Percentiles rank a stretch among this genome's conserved stretches.
phyloP scores from a whole-genome alignment of 2,113 vertebrate species.

The Syngnathus floridae region DNA sequence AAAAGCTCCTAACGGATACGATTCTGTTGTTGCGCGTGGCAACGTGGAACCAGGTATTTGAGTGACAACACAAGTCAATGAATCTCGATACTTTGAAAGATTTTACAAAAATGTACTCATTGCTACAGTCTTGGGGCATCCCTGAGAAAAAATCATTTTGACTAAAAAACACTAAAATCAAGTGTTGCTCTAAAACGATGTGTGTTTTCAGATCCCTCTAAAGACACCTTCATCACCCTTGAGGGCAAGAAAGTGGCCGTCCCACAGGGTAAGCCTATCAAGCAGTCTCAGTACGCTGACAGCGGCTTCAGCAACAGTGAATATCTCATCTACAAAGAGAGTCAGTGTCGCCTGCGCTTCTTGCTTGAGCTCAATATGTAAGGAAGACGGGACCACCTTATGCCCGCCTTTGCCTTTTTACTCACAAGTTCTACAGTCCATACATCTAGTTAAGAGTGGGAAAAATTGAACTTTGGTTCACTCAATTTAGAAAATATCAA shows the following conservation, averaged over 20 bases:
- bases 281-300: slow-evolving; percentile 55
- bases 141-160: too few relatives aligned
- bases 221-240: slow-evolving; percentile 71
- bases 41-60: slow-evolving; percentile 75
- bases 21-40: slow-evolving; percentile 83
- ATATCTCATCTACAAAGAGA: slow-evolving; percentile 88
- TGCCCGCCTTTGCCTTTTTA: background rate
- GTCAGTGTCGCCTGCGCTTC: slow-evolving; percentile 81
- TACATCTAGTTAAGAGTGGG: background rate
- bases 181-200: background rate
- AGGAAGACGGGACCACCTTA: background rate
- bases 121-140: too few relatives aligned
- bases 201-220: slow-evolving; percentile 70
- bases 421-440: too few relatives aligned
- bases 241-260: slow-evolving; percentile 78
- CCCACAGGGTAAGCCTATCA: slow-evolving; percentile 74
- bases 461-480: background rate
- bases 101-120: background rate
- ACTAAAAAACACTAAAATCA: background rate
- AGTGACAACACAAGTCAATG: background rate
- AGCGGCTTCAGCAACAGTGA: slow-evolving; percentile 81
- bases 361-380: slow-evolving; percentile 77
- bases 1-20: slow-evolving; percentile 66
- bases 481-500: background rate
- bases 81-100: background rate